Evolutionary conservation across 2,113 vertebrate species (phyloP).

Genomic region (Xiphias gladius): DNA sequence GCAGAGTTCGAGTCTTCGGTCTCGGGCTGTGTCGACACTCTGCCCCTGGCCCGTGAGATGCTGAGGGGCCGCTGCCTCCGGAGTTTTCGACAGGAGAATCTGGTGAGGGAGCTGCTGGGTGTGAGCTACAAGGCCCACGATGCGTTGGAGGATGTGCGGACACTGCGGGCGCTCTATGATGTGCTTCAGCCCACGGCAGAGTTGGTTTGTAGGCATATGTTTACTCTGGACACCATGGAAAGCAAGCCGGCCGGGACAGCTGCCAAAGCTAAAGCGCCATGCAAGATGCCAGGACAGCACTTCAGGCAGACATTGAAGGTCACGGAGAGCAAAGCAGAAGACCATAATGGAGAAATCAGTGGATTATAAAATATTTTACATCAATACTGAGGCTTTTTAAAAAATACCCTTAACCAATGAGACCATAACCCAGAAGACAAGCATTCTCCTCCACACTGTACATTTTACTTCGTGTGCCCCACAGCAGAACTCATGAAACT

Average conservation of each 20-base stretch:
- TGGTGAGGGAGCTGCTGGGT: slow-evolving; percentile 77
- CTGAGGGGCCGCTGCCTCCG: slow-evolving; percentile 59
- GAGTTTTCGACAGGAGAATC: slow-evolving; percentile 78
- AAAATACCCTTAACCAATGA: background rate
- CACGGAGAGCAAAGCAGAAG: background rate
- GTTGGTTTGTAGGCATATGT: slow-evolving; percentile 62
- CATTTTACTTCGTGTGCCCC: too few relatives aligned
- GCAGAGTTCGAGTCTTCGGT: slow-evolving; percentile 63
- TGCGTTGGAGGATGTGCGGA: slow-evolving; percentile 78
- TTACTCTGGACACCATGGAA: slow-evolving; percentile 59
- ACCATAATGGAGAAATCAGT: background rate
- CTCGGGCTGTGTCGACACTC: slow-evolving; percentile 79
- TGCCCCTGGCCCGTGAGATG: slow-evolving; percentile 74
- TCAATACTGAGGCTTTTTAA: too few relatives aligned
- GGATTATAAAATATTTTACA: background rate
- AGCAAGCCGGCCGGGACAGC: background rate
- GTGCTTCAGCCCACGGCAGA: slow-evolving; percentile 61
- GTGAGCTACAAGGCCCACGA: slow-evolving; percentile 79
- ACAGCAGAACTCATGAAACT: background rate
- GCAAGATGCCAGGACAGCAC: slow-evolving; percentile 29
- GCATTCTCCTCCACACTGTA: background rate
- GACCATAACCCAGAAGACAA: too few relatives aligned
- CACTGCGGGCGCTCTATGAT: slow-evolving; percentile 73
- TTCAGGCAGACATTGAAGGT: slow-evolving; percentile 25
- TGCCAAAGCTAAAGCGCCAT: slow-evolving; percentile 10